Percentiles rank a stretch among this genome's conserved stretches.
Conservation (phyloP, 2,797 vertebrate species). For the Pseudomugil tenellus region DNA sequence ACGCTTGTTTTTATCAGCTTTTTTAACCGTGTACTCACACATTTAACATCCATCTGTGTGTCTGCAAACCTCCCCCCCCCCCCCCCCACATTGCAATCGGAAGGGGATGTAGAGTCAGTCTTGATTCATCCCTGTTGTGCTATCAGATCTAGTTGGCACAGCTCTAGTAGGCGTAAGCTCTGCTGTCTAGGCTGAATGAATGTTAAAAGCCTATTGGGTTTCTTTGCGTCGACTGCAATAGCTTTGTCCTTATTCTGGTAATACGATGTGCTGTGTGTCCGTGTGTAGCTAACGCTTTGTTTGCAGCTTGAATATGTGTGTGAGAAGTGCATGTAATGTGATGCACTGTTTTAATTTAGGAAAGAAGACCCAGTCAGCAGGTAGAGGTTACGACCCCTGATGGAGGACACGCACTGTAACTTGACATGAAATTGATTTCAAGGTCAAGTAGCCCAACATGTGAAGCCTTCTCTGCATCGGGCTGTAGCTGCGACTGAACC, state of each 20-base stretch:
- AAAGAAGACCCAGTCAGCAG: slow-evolving; percentile 74
- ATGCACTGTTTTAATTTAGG: slow-evolving; percentile 78
- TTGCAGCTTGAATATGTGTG: slow-evolving; percentile 24
- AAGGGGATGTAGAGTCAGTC: slow-evolving; percentile 37
- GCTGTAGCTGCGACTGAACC: slow-evolving; percentile 6
- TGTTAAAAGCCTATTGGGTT: slow-evolving; percentile 78
- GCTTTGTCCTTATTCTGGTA: slow-evolving; percentile 65
- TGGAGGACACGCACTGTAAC: slow-evolving; percentile 52
- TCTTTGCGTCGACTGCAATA: slow-evolving; percentile 54
- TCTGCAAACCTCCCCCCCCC: slow-evolving; percentile 34
- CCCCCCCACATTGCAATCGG: slow-evolving; percentile 20
- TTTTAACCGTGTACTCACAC: no score
- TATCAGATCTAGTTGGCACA: slow-evolving; percentile 58
- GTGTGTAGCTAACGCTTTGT: no score
- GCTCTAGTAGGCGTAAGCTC: slow-evolving; percentile 58
- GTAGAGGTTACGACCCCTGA: slow-evolving; percentile 68
- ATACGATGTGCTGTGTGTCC: slow-evolving; percentile 73
- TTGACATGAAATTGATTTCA: slow-evolving; percentile 63
- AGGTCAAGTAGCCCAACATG: slow-evolving; percentile 43
- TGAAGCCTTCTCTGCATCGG: slow-evolving; percentile 10
- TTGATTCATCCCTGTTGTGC: slow-evolving; percentile 37
- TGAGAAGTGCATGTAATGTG: slow-evolving; percentile 56
- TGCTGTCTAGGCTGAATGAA: slow-evolving; percentile 65
- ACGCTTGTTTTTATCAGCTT: no score
- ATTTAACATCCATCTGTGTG: no score